These are phyloP conservation scores for Corythornis madagascariensis DNA, from an alignment of 2,113 vertebrate genomes.

Conservation along the genomic window DNA sequence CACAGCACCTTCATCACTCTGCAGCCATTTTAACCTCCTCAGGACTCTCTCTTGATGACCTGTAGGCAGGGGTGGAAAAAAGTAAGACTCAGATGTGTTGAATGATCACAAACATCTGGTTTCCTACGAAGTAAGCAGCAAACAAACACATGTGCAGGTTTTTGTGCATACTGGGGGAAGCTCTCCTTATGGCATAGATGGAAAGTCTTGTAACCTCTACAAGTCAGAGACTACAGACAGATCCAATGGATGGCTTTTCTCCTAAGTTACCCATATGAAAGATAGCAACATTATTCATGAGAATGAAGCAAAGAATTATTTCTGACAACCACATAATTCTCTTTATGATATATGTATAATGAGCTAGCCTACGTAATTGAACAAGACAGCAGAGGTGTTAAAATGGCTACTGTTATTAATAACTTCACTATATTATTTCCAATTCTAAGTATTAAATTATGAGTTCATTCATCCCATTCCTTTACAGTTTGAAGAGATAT, in stretches of 20 bases:
- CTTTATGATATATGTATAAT: background rate
- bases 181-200: rapidly evolving
- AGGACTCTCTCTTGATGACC: slow-evolving; percentile 67
- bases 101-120: background rate
- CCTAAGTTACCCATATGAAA: background rate
- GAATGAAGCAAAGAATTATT: background rate
- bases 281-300: background rate
- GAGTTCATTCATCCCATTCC: background rate
- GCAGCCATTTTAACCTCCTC: slow-evolving; percentile 71
- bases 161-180: background rate
- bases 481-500: background rate
- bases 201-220: background rate
- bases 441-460: background rate
- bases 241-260: background rate
- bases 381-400: background rate
- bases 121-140: background rate
- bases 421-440: background rate
- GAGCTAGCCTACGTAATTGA: background rate
- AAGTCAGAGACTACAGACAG: background rate
- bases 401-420: background rate
- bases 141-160: background rate
- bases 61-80: background rate
- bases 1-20: slow-evolving; percentile 58
- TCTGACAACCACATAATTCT: background rate
- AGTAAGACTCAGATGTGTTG: background rate